Evolutionary conservation across 2,113 vertebrate species (phyloP), one percentile per base, ranked within the genome.

Genomic region (Pygoscelis adeliae): DNA sequence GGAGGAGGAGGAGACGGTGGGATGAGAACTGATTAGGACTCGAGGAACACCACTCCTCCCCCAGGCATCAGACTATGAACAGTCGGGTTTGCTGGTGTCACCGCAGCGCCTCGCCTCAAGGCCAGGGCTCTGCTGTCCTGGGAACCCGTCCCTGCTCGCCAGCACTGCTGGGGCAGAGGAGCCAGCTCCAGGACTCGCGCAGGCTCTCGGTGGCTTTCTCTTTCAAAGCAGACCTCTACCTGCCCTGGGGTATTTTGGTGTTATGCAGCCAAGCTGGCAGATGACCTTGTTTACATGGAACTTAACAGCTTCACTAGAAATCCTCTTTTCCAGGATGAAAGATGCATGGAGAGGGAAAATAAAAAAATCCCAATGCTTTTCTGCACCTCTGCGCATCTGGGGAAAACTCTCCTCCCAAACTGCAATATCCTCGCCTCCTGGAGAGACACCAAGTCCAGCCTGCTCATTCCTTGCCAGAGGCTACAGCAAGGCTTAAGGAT

Each of bases 71-170:
- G 59, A 11, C 65, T 67, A 15, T 11, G 81, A 74, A 44, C 32
- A 15, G 20, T 15, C 5, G 0, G 29, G 19, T 53, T 84, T 84
- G 27, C 72, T 53, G 5, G 1, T 80, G 44, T 71, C 22, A 47
- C 2, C 0, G 1, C 20, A 46, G 36, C 5, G 5, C 44, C 55
- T 74, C 1, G 2, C 26, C 82, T 50, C 0, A 0, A 91, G 88
- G 56, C n/a, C 83, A 59, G 42, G n/a, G 92, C 76, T 87, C 55
- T 89, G 79, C 74, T 86, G 61, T 58, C 47, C 78, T 55, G 13
- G 53, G 65, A 95, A 29, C 14, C 15, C 0, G 0, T 32, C 59
- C 78, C 70, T 88, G 59, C 67, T 53, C 38, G 14, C 40, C 63
- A 69, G 3, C 5, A 4, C 85, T 84, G 59, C 76, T 15, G 36